Base-by-base conservation (phyloP, 2,888 invertebrate species). In the Trissoscelio sp. region DNA sequence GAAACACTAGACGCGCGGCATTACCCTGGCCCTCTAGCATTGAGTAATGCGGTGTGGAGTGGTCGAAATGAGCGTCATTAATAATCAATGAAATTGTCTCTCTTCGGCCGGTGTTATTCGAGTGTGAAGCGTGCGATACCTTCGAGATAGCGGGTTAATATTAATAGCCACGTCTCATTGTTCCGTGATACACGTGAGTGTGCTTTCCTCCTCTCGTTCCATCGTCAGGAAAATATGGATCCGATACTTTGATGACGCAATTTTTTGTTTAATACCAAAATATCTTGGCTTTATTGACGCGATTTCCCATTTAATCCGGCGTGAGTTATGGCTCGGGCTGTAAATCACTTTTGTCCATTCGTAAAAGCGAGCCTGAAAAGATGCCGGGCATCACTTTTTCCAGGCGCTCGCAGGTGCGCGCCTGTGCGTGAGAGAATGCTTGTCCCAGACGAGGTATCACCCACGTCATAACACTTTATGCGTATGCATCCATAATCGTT, bases 41-140 rank as follows among this genome's bases (percentile, higher is more conserved):
- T 90, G 90, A 90, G 85, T 90, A 89, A 90, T 90, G 88, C 87
- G 86, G 89, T 89, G 88, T 84, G 87, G 90, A 89, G 88, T 89
- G 88, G 86, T 86, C 83, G 87, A 88, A 89, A 90, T 88, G 90
- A 90, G 86, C 84, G 77, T 57, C 90, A 90, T 90, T 89, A 89
- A 90, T 90, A 90, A 87, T 85, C 88, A 87, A 89, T 89, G 89
- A 90, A 90, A 90, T 89, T 89, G 89, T 89, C 89, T 89, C 88
- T 87, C 85, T 87, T 87, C 81, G 86, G 85, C 69, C 81, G 87
- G 86, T 89, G 89, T 89, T 89, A 88, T 87, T 87, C 86, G 88
- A 88, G 87, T 87, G 88, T 87, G 88, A 88, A 87, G 84, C 88
- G 84, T 82, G 86, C 88, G 89, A 89, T 89, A 88, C 86, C 88